Conservation (phyloP, 1,140 invertebrate species). For the Muscidifurax raptorellus region DNA sequence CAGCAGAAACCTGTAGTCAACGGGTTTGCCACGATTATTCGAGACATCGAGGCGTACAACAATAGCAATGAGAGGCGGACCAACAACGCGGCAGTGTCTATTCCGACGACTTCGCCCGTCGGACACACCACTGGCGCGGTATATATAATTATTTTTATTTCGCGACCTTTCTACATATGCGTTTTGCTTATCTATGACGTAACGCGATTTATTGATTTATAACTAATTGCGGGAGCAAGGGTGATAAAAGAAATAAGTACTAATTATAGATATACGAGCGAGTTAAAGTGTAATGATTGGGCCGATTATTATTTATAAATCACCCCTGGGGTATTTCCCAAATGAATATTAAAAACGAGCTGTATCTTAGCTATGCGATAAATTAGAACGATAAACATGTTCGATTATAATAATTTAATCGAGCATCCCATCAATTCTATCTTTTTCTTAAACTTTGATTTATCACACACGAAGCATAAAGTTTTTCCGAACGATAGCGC, state of each 20-base stretch:
- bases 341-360: no score
- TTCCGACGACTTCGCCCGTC: not conserved
- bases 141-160: not conserved
- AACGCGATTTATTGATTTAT: no score
- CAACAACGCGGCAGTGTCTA: not conserved
- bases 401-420: not conserved
- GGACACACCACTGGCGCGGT: not conserved
- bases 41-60: not conserved
- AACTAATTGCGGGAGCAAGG: no score
- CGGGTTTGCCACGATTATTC: conserved; percentile 1
- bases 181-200: no score
- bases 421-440: not conserved
- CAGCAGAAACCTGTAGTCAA: not conserved
- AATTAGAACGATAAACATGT: no score
- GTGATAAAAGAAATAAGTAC: no score
- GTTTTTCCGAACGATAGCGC: not conserved
- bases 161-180: not conserved
- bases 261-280: no score
- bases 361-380: no score
- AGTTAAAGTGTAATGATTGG: no score
- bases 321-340: no score
- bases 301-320: no score
- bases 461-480: not conserved
- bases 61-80: not conserved
- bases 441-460: not conserved